Conservation (phyloP, 2,888 invertebrate species). For the Eutolmus rufibarbis region DNA sequence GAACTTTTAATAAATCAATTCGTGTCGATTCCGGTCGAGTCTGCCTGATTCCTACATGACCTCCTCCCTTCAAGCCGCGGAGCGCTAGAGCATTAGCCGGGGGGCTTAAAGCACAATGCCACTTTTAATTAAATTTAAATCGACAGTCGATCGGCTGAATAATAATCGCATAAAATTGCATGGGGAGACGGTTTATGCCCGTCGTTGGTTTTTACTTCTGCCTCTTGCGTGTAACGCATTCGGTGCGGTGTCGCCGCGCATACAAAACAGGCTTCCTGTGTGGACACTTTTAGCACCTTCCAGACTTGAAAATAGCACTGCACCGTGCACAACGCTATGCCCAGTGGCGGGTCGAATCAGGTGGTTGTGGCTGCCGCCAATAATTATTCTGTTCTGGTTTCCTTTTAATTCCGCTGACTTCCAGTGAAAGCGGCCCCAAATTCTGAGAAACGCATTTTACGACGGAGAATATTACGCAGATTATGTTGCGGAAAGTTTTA, state of each 20-base stretch:
- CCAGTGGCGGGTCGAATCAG: neutral
- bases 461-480: neutral
- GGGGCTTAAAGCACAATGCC: neutral
- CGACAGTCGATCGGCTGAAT: slow-evolving; percentile 23
- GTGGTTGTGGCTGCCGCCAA: neutral
- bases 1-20: neutral
- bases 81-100: neutral
- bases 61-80: neutral
- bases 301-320: neutral
- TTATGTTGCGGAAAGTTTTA: neutral
- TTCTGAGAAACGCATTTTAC: neutral
- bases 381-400: slow-evolving; percentile 26
- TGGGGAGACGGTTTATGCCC: slow-evolving; percentile 6
- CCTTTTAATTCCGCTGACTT: slow-evolving; percentile 18
- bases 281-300: neutral
- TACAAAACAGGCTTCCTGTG: slow-evolving; percentile 26
- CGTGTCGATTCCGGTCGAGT: neutral
- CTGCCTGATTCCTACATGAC: neutral
- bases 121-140: slow-evolving; percentile 35
- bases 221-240: neutral
- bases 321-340: neutral
- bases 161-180: slow-evolving; percentile 29
- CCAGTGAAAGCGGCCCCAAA: neutral
- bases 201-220: neutral
- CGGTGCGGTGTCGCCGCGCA: neutral